Percentiles rank a stretch among this genome's conserved stretches.
These are phyloP conservation scores for Oxygymnocypris stewartii DNA, from an alignment of 2,113 vertebrate genomes.

Conservation along the genomic window DNA sequence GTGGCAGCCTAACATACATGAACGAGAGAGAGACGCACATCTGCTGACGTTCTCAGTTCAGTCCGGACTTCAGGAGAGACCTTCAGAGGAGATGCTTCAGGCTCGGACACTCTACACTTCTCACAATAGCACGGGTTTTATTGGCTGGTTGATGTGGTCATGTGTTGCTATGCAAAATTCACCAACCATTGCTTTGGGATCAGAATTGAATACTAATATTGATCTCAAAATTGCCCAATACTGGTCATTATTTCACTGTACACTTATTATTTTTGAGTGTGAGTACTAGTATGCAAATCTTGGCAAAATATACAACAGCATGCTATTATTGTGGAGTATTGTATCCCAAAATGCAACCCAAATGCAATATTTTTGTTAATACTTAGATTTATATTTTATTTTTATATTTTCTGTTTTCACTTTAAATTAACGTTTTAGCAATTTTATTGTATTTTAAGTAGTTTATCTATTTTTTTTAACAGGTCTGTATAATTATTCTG, in stretches of 20 bases:
- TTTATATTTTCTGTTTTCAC: not conserved
- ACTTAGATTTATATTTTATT: not conserved
- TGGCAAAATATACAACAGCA: not conserved
- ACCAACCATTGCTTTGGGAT: not conserved
- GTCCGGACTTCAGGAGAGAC: slow-evolving; percentile 40
- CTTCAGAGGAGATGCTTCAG: not conserved
- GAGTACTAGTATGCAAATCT: not conserved
- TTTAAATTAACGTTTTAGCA: not conserved
- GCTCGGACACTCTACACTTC: not conserved
- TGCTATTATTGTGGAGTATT: not conserved
- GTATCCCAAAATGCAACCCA: not conserved
- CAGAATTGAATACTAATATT: not conserved
- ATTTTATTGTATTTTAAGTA: no score
- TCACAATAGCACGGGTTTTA: not conserved
- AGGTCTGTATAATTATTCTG: no score
- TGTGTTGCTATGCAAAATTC: slow-evolving; percentile 3
- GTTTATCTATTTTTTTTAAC: no score
- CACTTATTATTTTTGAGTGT: not conserved
- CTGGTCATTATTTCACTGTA: not conserved
- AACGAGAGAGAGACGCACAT: slow-evolving; percentile 63
- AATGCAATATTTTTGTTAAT: no score
- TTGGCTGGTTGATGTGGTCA: not conserved
- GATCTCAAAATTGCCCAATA: not conserved
- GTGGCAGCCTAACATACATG: slow-evolving; percentile 78
- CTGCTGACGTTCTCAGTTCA: not conserved